Evolutionary conservation across 2,888 invertebrate genomes (phyloP), one percentile per base, ranked within the genome.

Genomic region (Entomobrya multifasciata): DNA sequence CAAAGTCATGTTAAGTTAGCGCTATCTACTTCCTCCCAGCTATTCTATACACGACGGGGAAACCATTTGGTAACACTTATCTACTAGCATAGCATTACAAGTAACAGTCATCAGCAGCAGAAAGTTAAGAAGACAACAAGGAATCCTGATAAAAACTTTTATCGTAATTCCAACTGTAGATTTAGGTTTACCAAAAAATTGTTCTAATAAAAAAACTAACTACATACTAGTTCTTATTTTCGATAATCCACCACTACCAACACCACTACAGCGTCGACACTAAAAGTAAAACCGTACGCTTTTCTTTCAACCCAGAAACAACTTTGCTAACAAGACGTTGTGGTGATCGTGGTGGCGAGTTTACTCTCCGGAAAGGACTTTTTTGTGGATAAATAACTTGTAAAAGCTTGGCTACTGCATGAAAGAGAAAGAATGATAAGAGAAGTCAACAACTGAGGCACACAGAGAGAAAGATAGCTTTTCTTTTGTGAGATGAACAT

Each of bases 351-450:
- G 30, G 62, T 62, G 27, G n/a, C n/a, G 30, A 3, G 15, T 62
- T 36, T 15, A n/a, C 36, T n/a, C n/a, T 30, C 62, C 62, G 62
- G 62, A 62, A 62, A 62, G 30, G 30, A 15, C 62, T 30, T 62
- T n/a, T 36, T 57, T 62, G n/a, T 62, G 62, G 36, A 3, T n/a
- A 62, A 62, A 62, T 30, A 62, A 62, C 62, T 62, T 62, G 11
- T 3, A 57, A 22, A 57, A 5, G 15, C 55, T 20, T 13, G 6
- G n/a, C n/a, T n/a, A 30, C 30, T 30, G 57, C 27, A 30, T 60
- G 30, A 20, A 27, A n/a, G n/a, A 62, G 30, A 30, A 15, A 36
- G n/a, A 30, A 62, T 1, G 30, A n/a, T 20, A 17, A 62, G 62
- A 30, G 3, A n/a, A 55, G 55, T 11, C 11, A 55, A 22, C 55